Evolutionary conservation across 2,888 invertebrate species (phyloP).

Genomic region (Apodemia mormo): DNA sequence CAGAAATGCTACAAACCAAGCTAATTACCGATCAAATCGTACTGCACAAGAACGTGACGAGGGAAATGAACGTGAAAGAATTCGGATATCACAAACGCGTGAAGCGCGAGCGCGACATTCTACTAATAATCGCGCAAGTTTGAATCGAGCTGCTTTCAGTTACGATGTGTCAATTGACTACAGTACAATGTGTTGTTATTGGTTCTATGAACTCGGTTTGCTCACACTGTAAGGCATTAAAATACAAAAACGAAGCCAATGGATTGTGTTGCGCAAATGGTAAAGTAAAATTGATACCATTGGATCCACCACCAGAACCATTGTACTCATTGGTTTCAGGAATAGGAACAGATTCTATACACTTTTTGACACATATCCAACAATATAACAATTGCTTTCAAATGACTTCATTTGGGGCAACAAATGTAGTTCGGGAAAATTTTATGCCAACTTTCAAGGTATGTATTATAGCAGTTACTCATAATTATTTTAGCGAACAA

Average conservation of each 20-base stretch:
- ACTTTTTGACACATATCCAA: constrained; percentile 43
- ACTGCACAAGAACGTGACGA: constrained; percentile 45
- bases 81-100: constrained; percentile 43
- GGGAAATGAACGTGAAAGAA: constrained; percentile 42
- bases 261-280: constrained; percentile 46
- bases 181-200: constrained; percentile 30
- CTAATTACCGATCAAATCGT: constrained; percentile 45
- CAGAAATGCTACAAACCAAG: constrained; percentile 46
- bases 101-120: constrained; percentile 38
- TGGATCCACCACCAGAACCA: constrained; percentile 43
- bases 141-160: constrained; percentile 35
- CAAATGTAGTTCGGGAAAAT: constrained; percentile 36
- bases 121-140: constrained; percentile 40
- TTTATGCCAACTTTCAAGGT: constrained; percentile 45
- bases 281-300: constrained; percentile 45
- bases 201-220: constrained; percentile 34
- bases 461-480: constrained; percentile 11
- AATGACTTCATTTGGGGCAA: constrained; percentile 48
- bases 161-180: constrained; percentile 50
- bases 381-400: constrained; percentile 47
- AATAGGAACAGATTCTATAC: constrained; percentile 40
- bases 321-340: constrained; percentile 41
- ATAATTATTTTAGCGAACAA: no score
- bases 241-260: constrained; percentile 43
- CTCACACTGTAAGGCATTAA: constrained; percentile 42